A percentile compares a stretch with the other conserved stretches of the same genome.
Conservation (phyloP, 2,797 vertebrate species). For the Sibirionetta formosa region DNA sequence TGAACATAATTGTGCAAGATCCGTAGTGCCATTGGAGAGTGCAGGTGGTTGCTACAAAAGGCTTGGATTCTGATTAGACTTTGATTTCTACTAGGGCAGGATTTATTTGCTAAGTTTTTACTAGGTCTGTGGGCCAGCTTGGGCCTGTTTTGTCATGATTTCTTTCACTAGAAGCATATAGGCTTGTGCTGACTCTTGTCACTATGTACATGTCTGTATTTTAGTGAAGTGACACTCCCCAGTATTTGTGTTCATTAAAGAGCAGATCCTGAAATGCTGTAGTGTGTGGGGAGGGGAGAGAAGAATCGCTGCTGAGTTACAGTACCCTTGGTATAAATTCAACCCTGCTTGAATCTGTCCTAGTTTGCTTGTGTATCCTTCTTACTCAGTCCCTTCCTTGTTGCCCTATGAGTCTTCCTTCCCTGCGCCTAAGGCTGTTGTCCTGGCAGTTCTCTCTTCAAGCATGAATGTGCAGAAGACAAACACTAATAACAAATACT, state of each 20-base stretch:
- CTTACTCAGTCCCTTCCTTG: not conserved
- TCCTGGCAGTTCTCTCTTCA: not conserved
- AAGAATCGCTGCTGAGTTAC: not conserved
- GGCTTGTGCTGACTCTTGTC: not conserved
- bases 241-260: not conserved
- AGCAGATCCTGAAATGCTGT: not conserved
- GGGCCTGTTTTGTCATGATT: not conserved
- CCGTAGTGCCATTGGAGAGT: not conserved
- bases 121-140: not conserved
- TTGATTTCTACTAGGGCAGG: not conserved
- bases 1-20: not conserved
- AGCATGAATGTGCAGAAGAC: not conserved
- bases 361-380: not conserved
- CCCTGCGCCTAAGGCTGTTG: not conserved
- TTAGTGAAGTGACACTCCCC: not conserved
- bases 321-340: not conserved
- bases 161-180: not conserved
- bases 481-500: not conserved
- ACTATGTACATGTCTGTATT: fast-evolving
- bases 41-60: not conserved
- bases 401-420: not conserved
- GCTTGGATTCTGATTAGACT: not conserved
- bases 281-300: not conserved
- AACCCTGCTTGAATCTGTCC: not conserved
- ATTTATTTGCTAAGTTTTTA: not conserved